Evolutionary conservation across 1,140 invertebrate genomes (phyloP).

Genomic region (Sarcophaga bullata): DNA sequence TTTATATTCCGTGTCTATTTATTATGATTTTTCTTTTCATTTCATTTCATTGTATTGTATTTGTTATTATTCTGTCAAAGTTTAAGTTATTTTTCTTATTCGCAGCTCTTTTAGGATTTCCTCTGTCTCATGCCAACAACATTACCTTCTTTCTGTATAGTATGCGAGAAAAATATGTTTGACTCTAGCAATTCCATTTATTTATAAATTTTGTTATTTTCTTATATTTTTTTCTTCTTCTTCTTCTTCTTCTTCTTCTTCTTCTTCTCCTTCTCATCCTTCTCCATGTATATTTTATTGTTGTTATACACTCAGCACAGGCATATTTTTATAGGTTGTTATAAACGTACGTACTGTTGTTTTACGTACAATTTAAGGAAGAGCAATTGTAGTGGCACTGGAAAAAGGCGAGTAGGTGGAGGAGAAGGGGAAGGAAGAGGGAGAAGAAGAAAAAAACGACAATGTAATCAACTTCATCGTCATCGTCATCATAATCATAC

Average conservation of each 20-base stretch:
- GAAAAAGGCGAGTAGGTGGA: too few relatives aligned
- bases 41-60: not conserved
- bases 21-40: not conserved
- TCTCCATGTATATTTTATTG: too few relatives aligned
- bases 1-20: too few relatives aligned
- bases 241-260: not conserved
- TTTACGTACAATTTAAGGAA: not conserved
- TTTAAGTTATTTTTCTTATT: constrained; percentile 17
- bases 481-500: not conserved
- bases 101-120: not conserved
- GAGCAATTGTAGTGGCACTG: too few relatives aligned
- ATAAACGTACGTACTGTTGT: not conserved
- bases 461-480: not conserved
- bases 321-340: constrained; percentile 19
- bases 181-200: not conserved
- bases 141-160: too few relatives aligned
- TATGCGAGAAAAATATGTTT: too few relatives aligned
- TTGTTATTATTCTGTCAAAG: constrained; percentile 20
- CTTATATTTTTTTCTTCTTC: not conserved
- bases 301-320: not conserved
- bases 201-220: constrained; percentile 17
- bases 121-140: too few relatives aligned
- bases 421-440: not conserved
- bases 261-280: not conserved
- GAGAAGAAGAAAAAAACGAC: not conserved